Evolutionary conservation across 2,797 vertebrate genomes (phyloP).

Genomic region (Acipenser transmontanus): DNA sequence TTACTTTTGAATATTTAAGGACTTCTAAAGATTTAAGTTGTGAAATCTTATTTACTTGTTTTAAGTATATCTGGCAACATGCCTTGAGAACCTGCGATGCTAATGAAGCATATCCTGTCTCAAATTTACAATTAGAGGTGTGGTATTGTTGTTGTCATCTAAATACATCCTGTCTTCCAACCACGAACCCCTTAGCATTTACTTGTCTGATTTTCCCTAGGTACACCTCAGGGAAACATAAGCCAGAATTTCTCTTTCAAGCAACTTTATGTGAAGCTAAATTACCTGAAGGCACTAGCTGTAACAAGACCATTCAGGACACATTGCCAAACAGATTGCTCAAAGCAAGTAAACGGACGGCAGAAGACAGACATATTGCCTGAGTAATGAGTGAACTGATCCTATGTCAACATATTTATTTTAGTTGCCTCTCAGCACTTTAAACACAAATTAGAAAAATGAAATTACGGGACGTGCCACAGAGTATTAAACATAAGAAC

Average conservation of each 20-base stretch:
- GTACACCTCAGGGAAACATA: slow-evolving; percentile 38
- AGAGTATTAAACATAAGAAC: neutral
- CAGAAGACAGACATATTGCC: neutral
- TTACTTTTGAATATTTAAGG: too few relatives aligned
- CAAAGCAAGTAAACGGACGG: neutral
- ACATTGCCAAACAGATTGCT: slow-evolving; percentile 15
- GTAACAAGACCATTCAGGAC: slow-evolving; percentile 19
- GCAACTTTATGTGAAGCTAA: slow-evolving; percentile 36
- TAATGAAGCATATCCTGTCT: too few relatives aligned
- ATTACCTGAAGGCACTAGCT: slow-evolving; percentile 37
- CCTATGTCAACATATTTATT: neutral
- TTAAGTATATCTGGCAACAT: too few relatives aligned
- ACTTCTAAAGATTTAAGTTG: too few relatives aligned
- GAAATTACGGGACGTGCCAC: neutral
- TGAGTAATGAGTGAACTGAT: neutral
- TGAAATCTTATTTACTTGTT: too few relatives aligned
- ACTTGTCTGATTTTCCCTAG: slow-evolving; percentile 25
- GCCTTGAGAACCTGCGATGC: too few relatives aligned
- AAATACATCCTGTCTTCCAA: slow-evolving; percentile 27
- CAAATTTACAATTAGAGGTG: too few relatives aligned
- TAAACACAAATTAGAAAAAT: neutral
- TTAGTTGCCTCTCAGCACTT: neutral
- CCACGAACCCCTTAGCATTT: slow-evolving; percentile 38
- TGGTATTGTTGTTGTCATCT: neutral
- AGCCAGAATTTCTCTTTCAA: slow-evolving; percentile 22